These are phyloP conservation scores for Eudyptes chrysolophus DNA, from an alignment of 2,113 vertebrate genomes.

Conservation along the genomic window DNA sequence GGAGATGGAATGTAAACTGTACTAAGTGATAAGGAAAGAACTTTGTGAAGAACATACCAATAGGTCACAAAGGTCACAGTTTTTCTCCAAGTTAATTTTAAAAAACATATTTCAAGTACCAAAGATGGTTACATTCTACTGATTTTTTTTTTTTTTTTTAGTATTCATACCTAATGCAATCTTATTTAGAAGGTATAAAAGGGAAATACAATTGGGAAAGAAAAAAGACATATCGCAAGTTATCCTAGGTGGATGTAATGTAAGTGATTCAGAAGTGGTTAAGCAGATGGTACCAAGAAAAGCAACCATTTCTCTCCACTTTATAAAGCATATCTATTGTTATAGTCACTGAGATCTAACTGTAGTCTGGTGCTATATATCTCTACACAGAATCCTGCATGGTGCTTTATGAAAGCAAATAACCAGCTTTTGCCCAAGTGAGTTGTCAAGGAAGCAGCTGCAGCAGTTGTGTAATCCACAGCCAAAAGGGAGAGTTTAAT, in stretches of 20 bases:
- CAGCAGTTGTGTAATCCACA: not conserved
- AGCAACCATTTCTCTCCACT: not conserved
- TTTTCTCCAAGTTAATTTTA: not conserved
- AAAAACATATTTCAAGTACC: not conserved
- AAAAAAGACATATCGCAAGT: not conserved
- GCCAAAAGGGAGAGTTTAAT: not conserved
- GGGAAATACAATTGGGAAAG: not conserved
- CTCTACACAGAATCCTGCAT: not conserved
- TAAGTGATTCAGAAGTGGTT: constrained; percentile 2
- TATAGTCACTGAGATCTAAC: not conserved
- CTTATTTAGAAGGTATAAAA: not conserved
- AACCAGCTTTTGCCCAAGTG: not conserved
- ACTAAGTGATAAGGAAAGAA: not conserved
- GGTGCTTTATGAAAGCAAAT: not conserved
- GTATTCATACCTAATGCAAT: not conserved
- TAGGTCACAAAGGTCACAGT: not conserved
- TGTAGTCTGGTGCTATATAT: not conserved
- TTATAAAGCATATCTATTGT: not conserved
- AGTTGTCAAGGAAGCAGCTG: not conserved
- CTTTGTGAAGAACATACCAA: not conserved
- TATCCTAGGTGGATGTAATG: not conserved
- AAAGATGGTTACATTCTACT: not conserved
- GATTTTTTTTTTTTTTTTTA: not conserved
- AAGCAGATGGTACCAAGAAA: not conserved
- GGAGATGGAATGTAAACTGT: not conserved